phyloP scores from a whole-genome alignment of 2,113 vertebrate genomes.

The Vanacampus margaritifer region DNA sequence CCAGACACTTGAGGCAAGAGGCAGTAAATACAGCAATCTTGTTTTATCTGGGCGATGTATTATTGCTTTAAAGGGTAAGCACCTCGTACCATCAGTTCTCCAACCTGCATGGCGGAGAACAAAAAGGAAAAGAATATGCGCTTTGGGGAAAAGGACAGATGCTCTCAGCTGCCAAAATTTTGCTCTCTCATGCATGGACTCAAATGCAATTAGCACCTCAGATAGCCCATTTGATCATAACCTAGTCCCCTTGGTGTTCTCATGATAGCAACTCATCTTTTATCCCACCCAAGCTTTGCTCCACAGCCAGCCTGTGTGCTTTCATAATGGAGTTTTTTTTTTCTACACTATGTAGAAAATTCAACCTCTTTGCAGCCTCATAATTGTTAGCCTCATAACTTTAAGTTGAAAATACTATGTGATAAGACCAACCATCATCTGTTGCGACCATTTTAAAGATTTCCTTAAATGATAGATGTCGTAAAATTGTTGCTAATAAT shows the following conservation, averaged over 20 bases:
- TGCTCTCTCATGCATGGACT: slow-evolving; percentile 13
- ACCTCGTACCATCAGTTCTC: slow-evolving; percentile 2
- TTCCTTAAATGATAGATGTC: too few species aligned
- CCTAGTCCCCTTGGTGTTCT: slow-evolving; percentile 20
- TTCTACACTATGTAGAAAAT: slow-evolving; percentile 22
- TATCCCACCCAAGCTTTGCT: slow-evolving; percentile 10
- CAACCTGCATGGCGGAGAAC: background rate
- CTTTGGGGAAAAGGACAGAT: background rate
- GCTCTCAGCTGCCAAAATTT: slow-evolving; percentile 11
- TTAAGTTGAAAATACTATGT: too few species aligned
- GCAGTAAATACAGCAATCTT: background rate
- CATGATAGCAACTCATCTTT: slow-evolving; percentile 27
- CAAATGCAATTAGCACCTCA: slow-evolving; percentile 24
- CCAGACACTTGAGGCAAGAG: slow-evolving; percentile 2
- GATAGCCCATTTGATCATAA: slow-evolving; percentile 26
- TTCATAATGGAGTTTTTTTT: slow-evolving; percentile 18
- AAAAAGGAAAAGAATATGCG: background rate
- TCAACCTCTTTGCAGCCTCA: background rate
- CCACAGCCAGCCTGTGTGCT: slow-evolving; percentile 19
- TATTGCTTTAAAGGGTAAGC: slow-evolving; percentile 14
- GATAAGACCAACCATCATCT: too few species aligned
- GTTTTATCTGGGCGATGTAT: slow-evolving; percentile 15
- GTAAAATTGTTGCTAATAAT: too few species aligned
- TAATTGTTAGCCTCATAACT: too few species aligned
- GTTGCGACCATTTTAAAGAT: too few species aligned